Base-by-base conservation (phyloP, 1,140 invertebrate species). In the Apis cerana region DNA sequence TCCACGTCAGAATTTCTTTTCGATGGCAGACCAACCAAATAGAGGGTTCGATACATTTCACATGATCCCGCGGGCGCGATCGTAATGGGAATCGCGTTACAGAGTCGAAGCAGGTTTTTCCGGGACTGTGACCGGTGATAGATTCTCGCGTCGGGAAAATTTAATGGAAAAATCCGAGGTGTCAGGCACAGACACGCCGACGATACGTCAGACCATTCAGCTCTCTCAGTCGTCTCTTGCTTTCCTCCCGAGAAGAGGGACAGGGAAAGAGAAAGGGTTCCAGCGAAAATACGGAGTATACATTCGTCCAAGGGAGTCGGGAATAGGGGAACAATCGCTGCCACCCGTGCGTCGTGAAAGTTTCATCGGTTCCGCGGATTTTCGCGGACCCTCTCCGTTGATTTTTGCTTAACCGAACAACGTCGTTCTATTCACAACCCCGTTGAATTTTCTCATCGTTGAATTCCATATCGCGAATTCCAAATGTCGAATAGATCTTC, bases 151-250 rank as follows among this genome's bases (percentile, higher is more conserved):
- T 93, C 90, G 90, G 84, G 90, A 91, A 93, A 93, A 93, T 93
- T 93, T 94, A 94, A 94, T 94, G 92, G 93, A 94, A 94, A 94
- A 93, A 92, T 93, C 93, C 92, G 87, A 89, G 90, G 92, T 93
- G 93, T 94, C 93, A 93, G 88, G 89, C 85, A 90, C 93, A 94
- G 93, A 91, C 92, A 91, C 91, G 91, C 86, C 89, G 87, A 87
- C 91, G 91, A 93, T 94, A 94, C 92, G 92, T 94, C 92, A 93
- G 91, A 83, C 92, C 92, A 93, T 93, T 93, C 91, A 90, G 85
- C 80, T 79, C 86, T 62, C 61, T n/a, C 86, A 84, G 83, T 83
- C 87, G 88, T 85, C 86, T 82, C 77, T 85, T 75, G 88, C 33
- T 43, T 89, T 86, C 86, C 64, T 23, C 43, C 62, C 17, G 56